These are phyloP conservation scores for Urosaurus nigricauda DNA, from an alignment of 2,797 vertebrate species.

Conservation along the genomic window DNA sequence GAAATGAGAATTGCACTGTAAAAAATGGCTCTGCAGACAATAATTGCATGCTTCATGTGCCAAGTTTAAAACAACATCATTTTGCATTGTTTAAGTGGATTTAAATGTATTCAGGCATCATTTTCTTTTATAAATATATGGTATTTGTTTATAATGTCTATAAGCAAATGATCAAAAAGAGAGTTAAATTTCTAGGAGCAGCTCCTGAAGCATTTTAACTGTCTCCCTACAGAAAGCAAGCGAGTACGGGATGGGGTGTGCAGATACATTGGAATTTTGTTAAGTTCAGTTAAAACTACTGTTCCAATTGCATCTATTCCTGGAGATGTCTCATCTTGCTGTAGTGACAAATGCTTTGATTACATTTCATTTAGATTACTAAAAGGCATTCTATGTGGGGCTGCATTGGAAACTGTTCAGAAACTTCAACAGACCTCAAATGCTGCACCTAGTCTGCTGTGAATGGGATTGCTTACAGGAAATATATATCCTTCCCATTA, in stretches of 20 bases:
- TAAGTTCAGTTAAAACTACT: neutral
- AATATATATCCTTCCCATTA: no score
- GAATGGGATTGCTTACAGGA: no score
- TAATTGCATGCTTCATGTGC: neutral
- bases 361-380: no score
- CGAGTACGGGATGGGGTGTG: neutral
- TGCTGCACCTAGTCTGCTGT: no score
- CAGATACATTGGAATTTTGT: neutral
- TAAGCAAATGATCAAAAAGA: neutral
- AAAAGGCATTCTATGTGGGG: no score
- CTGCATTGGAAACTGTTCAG: no score
- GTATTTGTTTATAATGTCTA: neutral
- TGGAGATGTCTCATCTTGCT: no score
- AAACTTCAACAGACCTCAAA: no score
- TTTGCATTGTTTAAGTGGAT: neutral
- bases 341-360: no score
- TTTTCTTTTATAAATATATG: neutral
- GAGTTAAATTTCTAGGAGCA: neutral
- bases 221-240: neutral
- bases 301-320: no score
- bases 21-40: neutral
- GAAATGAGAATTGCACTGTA: neutral
- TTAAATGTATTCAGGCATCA: neutral
- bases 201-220: neutral
- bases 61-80: neutral